Base-by-base conservation (phyloP, 2,888 invertebrate species). In the Xanthia togata region DNA sequence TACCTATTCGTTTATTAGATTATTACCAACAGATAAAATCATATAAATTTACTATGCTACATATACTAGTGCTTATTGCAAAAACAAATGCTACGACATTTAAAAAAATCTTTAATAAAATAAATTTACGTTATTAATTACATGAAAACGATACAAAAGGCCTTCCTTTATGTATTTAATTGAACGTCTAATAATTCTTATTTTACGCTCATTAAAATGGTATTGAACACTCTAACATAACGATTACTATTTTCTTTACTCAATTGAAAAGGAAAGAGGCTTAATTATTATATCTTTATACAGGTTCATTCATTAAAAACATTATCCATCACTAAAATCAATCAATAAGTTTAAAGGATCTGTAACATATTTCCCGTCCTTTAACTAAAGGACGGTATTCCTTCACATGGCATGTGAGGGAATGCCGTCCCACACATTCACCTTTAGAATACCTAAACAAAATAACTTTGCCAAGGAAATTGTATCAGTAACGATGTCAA, bases 401-500 rank as follows among this genome's bases (percentile, higher is more conserved):
- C 38, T 44, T 47, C 23, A 17, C 35, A 53, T 31, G n/a, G n/a
- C n/a, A n/a, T n/a, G n/a, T n/a, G n/a, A n/a, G n/a, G n/a, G n/a
- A n/a, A n/a, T n/a, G 6, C 26, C 4, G 35, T 12, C 47, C 67
- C 72, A 69, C 57, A 55, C n/a, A 63, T 70, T 60, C 14, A 44
- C 38, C 67, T 82, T 68, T 64, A 70, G 12, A 73, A 67, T 44
- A 35, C 17, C 38, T 41, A 11, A 69, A 73, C 53, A 82, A 70
- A 86, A 70, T 77, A 59, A 70, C 73, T 80, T 70, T n/a, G 53
- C 63, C 14, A 38, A 70, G 78, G 50, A 84, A 88, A 87, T 87
- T 82, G 76, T 70, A 80, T 87, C 65, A 88, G 70, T 6, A 41
- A 60, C 70, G 70, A 78, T 63, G 63, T 87, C 78, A 77, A 80